Conservation (phyloP, 2,113 vertebrate species). For the Erinaceus europaeus region DNA sequence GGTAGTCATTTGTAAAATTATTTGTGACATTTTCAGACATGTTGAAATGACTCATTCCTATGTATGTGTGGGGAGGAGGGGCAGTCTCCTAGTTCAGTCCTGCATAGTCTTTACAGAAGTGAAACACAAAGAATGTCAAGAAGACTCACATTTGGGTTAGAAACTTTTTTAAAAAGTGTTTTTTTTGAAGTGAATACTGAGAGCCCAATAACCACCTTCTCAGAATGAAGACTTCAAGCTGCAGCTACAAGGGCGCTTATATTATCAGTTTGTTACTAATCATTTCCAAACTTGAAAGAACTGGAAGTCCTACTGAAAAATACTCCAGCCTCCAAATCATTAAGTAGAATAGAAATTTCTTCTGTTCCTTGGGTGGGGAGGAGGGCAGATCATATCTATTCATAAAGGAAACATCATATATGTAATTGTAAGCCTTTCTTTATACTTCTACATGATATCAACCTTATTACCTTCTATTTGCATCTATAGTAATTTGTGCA, state of each 20-base stretch:
- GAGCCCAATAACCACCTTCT: constrained; percentile 33
- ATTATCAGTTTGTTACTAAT: too few relatives aligned
- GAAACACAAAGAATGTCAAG: constrained; percentile 51
- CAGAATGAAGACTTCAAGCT: constrained; percentile 1
- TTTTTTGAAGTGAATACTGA: constrained; percentile 13
- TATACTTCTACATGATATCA: not conserved
- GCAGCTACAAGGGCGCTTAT: not conserved
- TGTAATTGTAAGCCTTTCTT: constrained; percentile 5
- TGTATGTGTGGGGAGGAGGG: too few relatives aligned
- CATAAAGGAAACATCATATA: not conserved
- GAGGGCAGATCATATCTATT: not conserved
- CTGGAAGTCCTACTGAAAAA: not conserved
- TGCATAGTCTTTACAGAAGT: constrained; percentile 57
- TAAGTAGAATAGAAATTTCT: constrained; percentile 15
- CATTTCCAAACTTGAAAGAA: constrained; percentile 11
- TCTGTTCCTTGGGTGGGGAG: not conserved
- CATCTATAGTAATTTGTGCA: not conserved
- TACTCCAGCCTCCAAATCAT: not conserved
- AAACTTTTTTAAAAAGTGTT: constrained; percentile 21
- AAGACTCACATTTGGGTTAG: constrained; percentile 37
- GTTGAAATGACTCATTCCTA: constrained; percentile 53
- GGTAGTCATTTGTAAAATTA: constrained; percentile 43
- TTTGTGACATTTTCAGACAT: constrained; percentile 18
- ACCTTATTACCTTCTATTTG: not conserved
- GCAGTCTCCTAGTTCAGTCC: constrained; percentile 12